phyloP scores from a whole-genome alignment of 1,140 invertebrate genomes.

The Holcopasites calliopsidis region DNA sequence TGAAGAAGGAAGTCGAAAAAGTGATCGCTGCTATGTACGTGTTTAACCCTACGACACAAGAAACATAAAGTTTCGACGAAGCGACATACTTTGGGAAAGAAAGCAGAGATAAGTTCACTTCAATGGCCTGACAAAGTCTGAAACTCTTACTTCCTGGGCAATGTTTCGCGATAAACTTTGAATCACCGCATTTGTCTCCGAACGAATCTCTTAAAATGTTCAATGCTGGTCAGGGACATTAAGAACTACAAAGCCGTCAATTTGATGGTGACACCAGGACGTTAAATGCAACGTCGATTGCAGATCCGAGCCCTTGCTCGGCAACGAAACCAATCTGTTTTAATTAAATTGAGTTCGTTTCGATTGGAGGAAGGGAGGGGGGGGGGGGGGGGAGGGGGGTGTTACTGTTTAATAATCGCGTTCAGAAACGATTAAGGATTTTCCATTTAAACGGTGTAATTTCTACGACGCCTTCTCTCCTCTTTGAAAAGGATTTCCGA shows the following conservation, averaged over 20 bases:
- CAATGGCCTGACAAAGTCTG: too few relatives aligned
- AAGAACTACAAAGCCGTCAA: background rate
- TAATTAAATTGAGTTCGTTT: background rate
- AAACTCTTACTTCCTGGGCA: background rate
- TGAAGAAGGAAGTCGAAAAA: too few relatives aligned
- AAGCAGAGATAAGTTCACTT: background rate
- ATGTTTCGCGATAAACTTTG: background rate
- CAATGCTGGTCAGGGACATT: too few relatives aligned
- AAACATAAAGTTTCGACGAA: background rate
- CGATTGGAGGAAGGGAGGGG: background rate
- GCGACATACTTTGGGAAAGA: too few relatives aligned
- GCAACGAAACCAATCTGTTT: slow-evolving; percentile 4
- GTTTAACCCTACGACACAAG: background rate
- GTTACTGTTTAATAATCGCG: slow-evolving; percentile 9
- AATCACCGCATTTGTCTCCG: background rate
- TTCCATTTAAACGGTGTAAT: background rate
- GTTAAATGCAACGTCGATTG: slow-evolving; percentile 1
- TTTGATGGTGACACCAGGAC: background rate
- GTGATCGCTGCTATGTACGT: background rate
- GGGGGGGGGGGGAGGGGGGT: too few relatives aligned
- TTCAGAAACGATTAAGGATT: background rate
- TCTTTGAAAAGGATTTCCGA: background rate
- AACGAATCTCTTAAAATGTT: too few relatives aligned
- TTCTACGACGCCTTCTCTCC: background rate
- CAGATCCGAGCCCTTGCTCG: background rate